phyloP scores from a whole-genome alignment of 2,113 vertebrate species.

The Percopsis transmontana region DNA sequence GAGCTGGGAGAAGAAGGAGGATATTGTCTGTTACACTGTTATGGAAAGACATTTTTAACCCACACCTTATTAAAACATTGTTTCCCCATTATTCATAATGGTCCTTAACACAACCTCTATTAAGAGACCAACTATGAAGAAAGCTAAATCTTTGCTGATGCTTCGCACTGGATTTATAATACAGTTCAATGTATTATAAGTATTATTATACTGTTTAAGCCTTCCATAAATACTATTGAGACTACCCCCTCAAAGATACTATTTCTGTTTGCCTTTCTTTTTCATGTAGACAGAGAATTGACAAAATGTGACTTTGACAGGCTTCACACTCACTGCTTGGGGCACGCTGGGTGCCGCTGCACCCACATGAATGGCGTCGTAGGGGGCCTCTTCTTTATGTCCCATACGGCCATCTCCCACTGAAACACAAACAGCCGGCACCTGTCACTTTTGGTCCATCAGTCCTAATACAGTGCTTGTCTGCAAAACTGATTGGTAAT shows the following conservation, averaged over 20 bases:
- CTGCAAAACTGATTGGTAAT: background rate
- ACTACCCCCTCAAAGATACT: too few relatives aligned
- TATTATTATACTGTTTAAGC: too few relatives aligned
- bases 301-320: background rate
- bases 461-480: background rate
- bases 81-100: too few relatives aligned
- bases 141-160: too few relatives aligned
- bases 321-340: slow-evolving; percentile 86
- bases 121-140: too few relatives aligned
- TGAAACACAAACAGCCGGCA: slow-evolving; percentile 72
- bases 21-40: too few relatives aligned
- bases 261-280: background rate
- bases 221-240: too few relatives aligned
- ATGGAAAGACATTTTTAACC: background rate
- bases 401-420: slow-evolving; percentile 96
- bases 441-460: slow-evolving; percentile 3
- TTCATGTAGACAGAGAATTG: background rate
- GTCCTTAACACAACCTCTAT: too few relatives aligned
- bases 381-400: slow-evolving; percentile 88
- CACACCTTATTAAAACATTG: background rate
- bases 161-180: too few relatives aligned
- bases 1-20: slow-evolving; percentile 77
- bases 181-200: too few relatives aligned
- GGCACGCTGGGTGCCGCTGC: slow-evolving; percentile 94
- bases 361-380: slow-evolving; percentile 97